A percentile compares a stretch with the other conserved stretches of the same genome.
Evolutionary conservation across 2,113 vertebrate genomes (phyloP).

Genomic region (Crotalus horridus): DNA sequence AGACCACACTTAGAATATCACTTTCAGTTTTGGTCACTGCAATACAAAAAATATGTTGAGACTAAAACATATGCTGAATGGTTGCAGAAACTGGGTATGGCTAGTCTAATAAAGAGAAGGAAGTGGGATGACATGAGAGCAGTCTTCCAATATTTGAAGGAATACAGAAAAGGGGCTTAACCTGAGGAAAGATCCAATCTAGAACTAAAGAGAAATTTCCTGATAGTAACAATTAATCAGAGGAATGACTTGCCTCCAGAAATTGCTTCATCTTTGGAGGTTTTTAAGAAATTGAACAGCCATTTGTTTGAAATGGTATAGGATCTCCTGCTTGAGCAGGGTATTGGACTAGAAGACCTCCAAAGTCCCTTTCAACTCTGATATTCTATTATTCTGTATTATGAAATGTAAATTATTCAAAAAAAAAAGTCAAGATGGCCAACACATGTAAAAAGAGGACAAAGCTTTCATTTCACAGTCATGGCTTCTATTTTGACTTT

Average conservation of each 20-base stretch:
- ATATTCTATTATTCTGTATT: not conserved
- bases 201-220: not conserved
- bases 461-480: not conserved
- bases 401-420: not conserved
- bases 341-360: not conserved
- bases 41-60: not conserved
- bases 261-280: not conserved
- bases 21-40: not conserved
- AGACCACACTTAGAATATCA: not conserved
- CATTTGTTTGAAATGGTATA: not conserved
- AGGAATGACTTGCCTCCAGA: not conserved
- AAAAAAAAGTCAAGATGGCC: not conserved
- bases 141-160: no score
- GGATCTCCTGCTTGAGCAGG: not conserved
- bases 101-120: not conserved
- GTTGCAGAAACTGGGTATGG: not conserved
- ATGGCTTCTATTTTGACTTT: not conserved
- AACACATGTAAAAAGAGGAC: not conserved
- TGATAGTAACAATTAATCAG: not conserved
- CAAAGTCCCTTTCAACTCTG: not conserved
- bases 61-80: not conserved
- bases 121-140: not conserved
- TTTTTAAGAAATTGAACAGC: not conserved
- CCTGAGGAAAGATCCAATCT: not conserved
- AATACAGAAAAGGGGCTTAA: not conserved